Base-by-base conservation (phyloP, 2,888 invertebrate genomes). In the Drosophila nigritarsus region DNA sequence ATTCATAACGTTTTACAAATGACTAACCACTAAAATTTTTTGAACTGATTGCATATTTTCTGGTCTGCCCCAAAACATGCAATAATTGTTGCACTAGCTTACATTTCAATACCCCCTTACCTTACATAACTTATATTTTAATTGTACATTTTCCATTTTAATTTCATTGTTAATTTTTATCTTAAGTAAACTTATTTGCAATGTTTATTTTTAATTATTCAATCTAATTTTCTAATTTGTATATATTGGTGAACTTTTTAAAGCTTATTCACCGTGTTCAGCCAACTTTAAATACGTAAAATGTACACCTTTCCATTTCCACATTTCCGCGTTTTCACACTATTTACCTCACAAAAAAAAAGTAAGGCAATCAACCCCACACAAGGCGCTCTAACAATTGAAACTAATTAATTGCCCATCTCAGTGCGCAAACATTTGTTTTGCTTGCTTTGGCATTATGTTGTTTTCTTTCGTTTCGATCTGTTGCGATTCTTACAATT, bases 381-480 rank as follows among this genome's bases (percentile, higher is more conserved):
- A 54, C 38, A 49, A 34, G 38, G 29, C 45, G 58, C 45, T 65
- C 68, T 60, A 62, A 69, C 80, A 75, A 75, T 75, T 63, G 87
- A 83, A 81, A 73, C 74, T 73, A 71, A 78, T 89, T 89, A 84
- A 87, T 89, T 85, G 82, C 73, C 78, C 76, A 75, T 87, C 75
- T 65, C 76, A 64, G 74, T 75, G 66, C 70, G 80, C 81, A 87
- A 85, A 87, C 76, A 86, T 68, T 79, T 79, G 56, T 68, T 79
- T 55, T 45, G 38, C 40, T 67, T 64, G 50, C 56, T 64, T 59
- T 58, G 50, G 34, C 63, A 69, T 66, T 38, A 45, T 66, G 55
- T 51, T 50, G 18, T 56, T 50, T 61, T 59, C 40, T 60, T 80
- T 63, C 54, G 55, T 53, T 76, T 53, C 49, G 50, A 50, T 63